Conservation (phyloP, 2,113 vertebrate species). For the Coptodon rendalli region DNA sequence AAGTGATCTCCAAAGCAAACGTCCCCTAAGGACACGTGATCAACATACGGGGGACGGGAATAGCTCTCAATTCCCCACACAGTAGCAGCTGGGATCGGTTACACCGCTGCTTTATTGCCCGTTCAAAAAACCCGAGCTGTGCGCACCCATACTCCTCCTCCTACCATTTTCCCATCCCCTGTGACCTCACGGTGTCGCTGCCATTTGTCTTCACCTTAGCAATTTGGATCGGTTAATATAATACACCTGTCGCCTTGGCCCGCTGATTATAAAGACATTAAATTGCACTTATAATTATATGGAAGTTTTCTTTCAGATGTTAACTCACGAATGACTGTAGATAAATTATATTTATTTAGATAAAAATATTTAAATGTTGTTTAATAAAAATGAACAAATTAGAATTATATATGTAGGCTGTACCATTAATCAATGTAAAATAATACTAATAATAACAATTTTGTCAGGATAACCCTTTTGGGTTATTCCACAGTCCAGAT, state of each 20-base stretch:
- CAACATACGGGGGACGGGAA: conserved; percentile 44
- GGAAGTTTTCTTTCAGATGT: not conserved
- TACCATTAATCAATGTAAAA: not conserved
- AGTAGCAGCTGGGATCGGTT: conserved; percentile 54
- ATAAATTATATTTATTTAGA: not conserved
- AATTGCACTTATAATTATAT: not conserved
- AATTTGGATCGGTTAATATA: not conserved
- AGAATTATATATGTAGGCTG: fast-evolving
- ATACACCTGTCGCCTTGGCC: not conserved
- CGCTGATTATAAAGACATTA: not conserved
- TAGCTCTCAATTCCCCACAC: conserved; percentile 20
- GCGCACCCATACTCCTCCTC: not conserved
- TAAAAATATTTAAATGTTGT: not conserved
- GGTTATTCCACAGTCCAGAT: not conserved
- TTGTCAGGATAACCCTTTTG: not conserved
- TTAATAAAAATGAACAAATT: not conserved
- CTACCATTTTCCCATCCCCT: not conserved
- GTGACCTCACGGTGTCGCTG: conserved; percentile 38
- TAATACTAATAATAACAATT: not conserved
- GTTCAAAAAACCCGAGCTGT: not conserved
- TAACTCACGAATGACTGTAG: not conserved
- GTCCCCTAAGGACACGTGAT: conserved; percentile 62
- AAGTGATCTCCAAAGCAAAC: conserved; percentile 22
- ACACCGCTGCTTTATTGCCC: conserved; percentile 22
- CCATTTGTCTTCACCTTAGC: not conserved